Base-by-base conservation (phyloP, 1,140 invertebrate genomes). In the Aphidius ervi region DNA sequence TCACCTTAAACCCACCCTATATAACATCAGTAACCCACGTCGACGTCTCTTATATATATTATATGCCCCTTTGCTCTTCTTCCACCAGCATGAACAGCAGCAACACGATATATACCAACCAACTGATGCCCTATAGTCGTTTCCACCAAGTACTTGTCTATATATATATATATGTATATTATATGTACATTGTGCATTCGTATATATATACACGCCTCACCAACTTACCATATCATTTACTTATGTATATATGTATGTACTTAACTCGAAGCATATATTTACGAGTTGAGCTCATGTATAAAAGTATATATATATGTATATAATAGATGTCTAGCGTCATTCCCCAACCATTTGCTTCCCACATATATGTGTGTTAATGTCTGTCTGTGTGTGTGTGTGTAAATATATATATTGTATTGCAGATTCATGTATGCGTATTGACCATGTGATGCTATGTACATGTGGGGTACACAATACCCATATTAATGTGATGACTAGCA, bases 41-140 rank as follows among this genome's bases (percentile, higher is more conserved):
- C 75, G 73, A 74, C 74, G 74, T 76, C 76, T 75, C 74, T 74
- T 77, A 70, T 74, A 77, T 77, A 74, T 77, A 78, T 71, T 76
- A 72, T 72, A 31, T 31, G 23, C 23, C 23, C 23, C 23, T 31
- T 31, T 31, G 23, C 23, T 31, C 23, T 31, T 31, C 23, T 31
- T 31, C 23, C 23, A 31, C 23, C 23, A 31, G 23, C 23, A 31
- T 31, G 23, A 31, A 31, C 23, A 31, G 23, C 23, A 31, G 23
- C 23, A 31, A 31, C 23, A 31, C 23, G 23, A 31, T 75, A 77
- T 76, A 73, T 76, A 77, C 73, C 67, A 70, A 68, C 66, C 68
- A 74, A 76, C 74, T 78, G 23, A 31, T 31, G 23, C 23, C 71
- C 70, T 74, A 76, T 74, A 77, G 71, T 68, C 73, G 69, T 74